Base-by-base conservation (phyloP, 2,797 vertebrate species). In the Cossypha dichroa region DNA sequence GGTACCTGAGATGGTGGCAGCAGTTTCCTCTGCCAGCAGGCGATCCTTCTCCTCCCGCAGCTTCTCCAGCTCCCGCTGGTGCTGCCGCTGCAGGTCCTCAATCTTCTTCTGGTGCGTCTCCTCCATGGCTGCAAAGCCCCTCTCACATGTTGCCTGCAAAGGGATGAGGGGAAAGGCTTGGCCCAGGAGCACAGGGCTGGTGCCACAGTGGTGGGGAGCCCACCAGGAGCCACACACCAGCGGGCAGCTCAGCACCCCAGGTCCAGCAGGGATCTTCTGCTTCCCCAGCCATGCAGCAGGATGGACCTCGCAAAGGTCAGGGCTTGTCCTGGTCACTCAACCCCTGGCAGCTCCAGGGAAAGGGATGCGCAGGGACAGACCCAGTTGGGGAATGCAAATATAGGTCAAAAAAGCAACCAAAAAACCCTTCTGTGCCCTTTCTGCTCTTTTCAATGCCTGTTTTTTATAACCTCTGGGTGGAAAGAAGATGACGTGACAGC, bases 101-200 rank as follows among this genome's bases (percentile, higher is more conserved):
- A 99, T 98, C 90, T 99, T 98, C 96, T 99, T 99, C 88, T 99
- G 99, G 96, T 99, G 99, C 0, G 99, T 99, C 96, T 99, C 99
- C 94, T 99, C 99, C 99, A 99, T 99, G 52, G 99, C 99, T 25
- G 99, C 98, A 97, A 99, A 99, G 54, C 99, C 99, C 59, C 99
- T 98, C 96, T 99, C 99, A 77, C 99, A 99, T 2, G 99, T 99
- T 88, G 99, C 99, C 99, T 99, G 94, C 40, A 88, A 93, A 91
- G 72, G 70, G 90, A 94, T 0, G 31, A 63, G 46, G 83, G 79
- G 58, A 79, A 49, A 59, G 41, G 45, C 45, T 83, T 87, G 85
- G 54, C 45, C 43, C 12, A 3, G 52, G 33, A 63, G 56, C 6
- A 1, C 5, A 4, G 45, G 74, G 62, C 26, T 0, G 0, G 25